Conservation (phyloP, 1,140 invertebrate species). For the Panagrolaimus sp. region DNA sequence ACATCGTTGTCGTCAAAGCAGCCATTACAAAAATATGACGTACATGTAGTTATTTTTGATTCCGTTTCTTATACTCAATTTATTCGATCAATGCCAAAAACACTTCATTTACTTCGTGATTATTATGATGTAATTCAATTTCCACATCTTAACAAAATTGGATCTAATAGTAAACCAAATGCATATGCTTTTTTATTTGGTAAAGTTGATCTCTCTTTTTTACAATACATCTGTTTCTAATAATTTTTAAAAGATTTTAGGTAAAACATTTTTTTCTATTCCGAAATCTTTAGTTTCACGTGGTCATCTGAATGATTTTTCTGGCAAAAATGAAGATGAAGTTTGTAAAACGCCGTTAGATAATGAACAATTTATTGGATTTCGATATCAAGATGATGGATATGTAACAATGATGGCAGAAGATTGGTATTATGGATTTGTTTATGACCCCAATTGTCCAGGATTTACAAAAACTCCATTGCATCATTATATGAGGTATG, state of each 20-base stretch:
- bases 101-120: background rate
- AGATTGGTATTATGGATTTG: background rate
- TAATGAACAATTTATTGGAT: background rate
- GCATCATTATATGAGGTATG: background rate
- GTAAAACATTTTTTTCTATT: background rate
- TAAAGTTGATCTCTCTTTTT: slow-evolving; percentile 1
- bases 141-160: slow-evolving; percentile 8
- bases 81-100: slow-evolving; percentile 15
- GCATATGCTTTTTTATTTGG: slow-evolving; percentile 1
- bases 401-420: slow-evolving; percentile 4
- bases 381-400: background rate
- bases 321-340: background rate
- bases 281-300: background rate
- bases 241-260: background rate
- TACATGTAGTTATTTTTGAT: slow-evolving; percentile 9
- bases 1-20: too few relatives aligned
- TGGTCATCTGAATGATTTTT: background rate
- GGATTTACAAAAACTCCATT: background rate
- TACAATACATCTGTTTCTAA: background rate
- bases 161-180: background rate
- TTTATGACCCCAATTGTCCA: background rate
- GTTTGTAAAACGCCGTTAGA: background rate
- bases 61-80: slow-evolving; percentile 6
- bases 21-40: background rate
- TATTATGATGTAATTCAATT: background rate